Conservation (phyloP, 2,797 vertebrate species). For the Perodicticus potto region DNA sequence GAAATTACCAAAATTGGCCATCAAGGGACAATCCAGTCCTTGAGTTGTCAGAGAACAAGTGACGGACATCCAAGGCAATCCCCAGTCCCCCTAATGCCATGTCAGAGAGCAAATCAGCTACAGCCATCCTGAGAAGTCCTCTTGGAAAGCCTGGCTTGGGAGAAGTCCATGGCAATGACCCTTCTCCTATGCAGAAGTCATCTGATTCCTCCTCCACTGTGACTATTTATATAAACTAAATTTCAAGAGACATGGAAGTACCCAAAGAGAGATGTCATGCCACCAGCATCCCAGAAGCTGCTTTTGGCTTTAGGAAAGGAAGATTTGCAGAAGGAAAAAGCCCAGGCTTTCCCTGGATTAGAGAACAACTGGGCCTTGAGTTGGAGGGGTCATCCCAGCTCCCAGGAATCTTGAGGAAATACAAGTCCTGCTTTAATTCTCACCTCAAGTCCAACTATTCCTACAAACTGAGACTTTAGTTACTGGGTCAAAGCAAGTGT, state of each 20-base stretch:
- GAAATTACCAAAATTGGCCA: neutral
- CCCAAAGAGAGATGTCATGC: neutral
- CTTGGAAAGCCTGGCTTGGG: neutral
- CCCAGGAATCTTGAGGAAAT: neutral
- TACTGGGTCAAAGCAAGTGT: neutral
- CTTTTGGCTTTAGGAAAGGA: neutral
- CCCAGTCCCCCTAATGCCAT: neutral
- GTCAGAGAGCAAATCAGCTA: neutral
- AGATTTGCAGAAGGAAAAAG: neutral
- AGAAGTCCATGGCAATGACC: fast-evolving
- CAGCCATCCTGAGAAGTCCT: neutral
- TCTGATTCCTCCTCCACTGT: neutral
- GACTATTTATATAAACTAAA: neutral
- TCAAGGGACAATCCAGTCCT: neutral
- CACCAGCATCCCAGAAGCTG: neutral
- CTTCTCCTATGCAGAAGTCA: neutral
- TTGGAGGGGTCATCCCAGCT: neutral
- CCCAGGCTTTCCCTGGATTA: neutral
- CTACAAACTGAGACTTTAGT: neutral
- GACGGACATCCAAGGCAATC: neutral
- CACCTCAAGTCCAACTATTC: neutral
- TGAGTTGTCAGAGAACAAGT: neutral
- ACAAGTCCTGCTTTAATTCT: neutral
- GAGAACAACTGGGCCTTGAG: neutral
- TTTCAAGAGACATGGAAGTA: neutral